phyloP scores from a whole-genome alignment of 2,888 invertebrate species.

The Tenodera sinensis region DNA sequence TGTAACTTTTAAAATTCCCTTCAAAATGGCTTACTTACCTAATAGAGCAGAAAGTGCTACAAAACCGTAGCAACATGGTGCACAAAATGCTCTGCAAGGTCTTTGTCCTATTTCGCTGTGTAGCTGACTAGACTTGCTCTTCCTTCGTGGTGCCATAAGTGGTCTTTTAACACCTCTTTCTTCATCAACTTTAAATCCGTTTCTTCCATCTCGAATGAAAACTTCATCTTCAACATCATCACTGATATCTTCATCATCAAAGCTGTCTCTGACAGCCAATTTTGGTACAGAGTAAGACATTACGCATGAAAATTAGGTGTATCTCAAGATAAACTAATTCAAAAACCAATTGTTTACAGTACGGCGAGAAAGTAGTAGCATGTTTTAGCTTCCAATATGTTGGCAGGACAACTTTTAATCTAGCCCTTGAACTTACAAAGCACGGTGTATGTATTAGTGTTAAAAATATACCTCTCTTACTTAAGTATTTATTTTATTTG shows the following conservation, averaged over 20 bases:
- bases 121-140: constrained; percentile 48
- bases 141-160: constrained; percentile 68
- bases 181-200: constrained; percentile 59
- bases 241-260: constrained; percentile 64
- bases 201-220: constrained; percentile 68
- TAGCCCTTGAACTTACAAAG: too few species aligned
- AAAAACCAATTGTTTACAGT: too few species aligned
- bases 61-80: constrained; percentile 63
- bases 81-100: constrained; percentile 56
- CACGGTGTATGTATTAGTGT: too few species aligned
- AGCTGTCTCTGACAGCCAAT: constrained; percentile 62
- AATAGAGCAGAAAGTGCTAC: constrained; percentile 57
- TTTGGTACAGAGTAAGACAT: constrained; percentile 49
- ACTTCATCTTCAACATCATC: constrained; percentile 77
- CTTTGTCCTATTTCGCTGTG: constrained; percentile 53
- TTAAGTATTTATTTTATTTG: too few species aligned
- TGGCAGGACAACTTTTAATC: too few species aligned
- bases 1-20: background rate
- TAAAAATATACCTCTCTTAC: too few species aligned
- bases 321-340: too few species aligned
- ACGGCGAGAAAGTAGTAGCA: too few species aligned
- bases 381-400: too few species aligned
- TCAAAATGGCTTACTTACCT: constrained; percentile 42
- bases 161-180: constrained; percentile 68
- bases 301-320: background rate